Percentiles rank a stretch among this genome's conserved stretches.
Evolutionary conservation across 2,888 invertebrate genomes (phyloP).

Genomic region (Epirrhoe tristata): DNA sequence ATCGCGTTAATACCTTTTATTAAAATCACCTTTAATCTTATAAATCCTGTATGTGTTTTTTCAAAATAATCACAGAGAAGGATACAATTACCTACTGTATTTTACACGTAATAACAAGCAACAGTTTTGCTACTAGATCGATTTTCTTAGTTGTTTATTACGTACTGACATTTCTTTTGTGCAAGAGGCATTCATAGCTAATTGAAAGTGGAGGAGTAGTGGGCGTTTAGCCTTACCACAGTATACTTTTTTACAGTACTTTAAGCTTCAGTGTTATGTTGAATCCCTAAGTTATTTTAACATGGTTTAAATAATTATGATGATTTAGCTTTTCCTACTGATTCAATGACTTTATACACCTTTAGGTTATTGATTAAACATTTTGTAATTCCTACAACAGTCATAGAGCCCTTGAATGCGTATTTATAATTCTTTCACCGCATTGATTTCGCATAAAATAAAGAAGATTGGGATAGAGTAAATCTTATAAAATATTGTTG

Average conservation of each 20-base stretch:
- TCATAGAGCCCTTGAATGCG: no score
- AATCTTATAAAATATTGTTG: no score
- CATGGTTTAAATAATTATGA: not conserved
- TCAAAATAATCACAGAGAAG: not conserved
- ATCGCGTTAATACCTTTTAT: no score
- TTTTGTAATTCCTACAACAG: no score
- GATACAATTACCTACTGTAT: not conserved
- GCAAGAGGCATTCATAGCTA: slow-evolving; percentile 74
- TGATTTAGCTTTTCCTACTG: no score
- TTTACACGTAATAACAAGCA: slow-evolving; percentile 11
- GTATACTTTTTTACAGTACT: slow-evolving; percentile 19
- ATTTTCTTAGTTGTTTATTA: slow-evolving; percentile 56
- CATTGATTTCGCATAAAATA: no score
- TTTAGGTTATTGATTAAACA: no score
- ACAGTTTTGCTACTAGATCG: slow-evolving; percentile 25
- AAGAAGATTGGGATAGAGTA: no score
- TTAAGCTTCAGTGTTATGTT: not conserved
- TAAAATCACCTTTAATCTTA: no score
- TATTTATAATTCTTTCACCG: no score
- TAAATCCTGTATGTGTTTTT: no score
- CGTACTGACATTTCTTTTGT: slow-evolving; percentile 64
- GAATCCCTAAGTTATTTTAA: not conserved
- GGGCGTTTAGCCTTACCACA: slow-evolving; percentile 72
- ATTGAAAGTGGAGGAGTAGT: slow-evolving; percentile 78
- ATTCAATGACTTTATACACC: not conserved